Base-by-base conservation (phyloP, 2,113 vertebrate genomes). In the Cranoglanis bouderius region DNA sequence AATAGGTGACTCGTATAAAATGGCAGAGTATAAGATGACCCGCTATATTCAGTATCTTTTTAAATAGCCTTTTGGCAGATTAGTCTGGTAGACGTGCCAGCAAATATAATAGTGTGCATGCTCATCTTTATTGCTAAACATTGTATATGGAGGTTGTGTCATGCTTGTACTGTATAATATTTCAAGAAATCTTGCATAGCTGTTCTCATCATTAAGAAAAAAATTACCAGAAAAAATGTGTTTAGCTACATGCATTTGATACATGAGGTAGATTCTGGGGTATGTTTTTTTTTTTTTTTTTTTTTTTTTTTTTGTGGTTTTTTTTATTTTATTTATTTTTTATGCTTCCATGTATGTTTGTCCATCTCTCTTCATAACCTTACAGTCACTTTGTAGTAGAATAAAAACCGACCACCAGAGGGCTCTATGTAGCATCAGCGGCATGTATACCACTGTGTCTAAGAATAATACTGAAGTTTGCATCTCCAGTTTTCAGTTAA, bases 1-100 rank as follows among this genome's bases (percentile, higher is more conserved):
- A 86, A 46, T 82, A 9, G 67, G 35, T 43, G 55, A 83, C 40
- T 78, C 87, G 91, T 91, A 91, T 93, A 91, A 91, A 89, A 92
- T 93, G 91, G 86, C 91, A 90, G 85, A 91, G 87, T 86, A 88
- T 38, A 9, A 57, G 81, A 90, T 77, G 43, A 70, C 38, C 35
- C 6, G 19, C 43, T 82, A 87, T 87, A 70, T 87, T 82, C 12
- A 70, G 63, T 72, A 40, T 77, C 67, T 32, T 75, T 83, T 61
- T 61, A 83, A 83, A 83, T 83, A 83, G 35, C 19, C 35, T 8
- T 82, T 82, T 83, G 81, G 81, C 81, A 82, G 5, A 61, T 83
- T 83, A 61, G 21, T 83, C 55, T 40, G 32, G 21, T 61, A 26
- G 21, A 29, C 6, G 9, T 61, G 55, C 55, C 55, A 61, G 81